These are phyloP conservation scores for Pangasius sanitwongsei DNA, from an alignment of 2,797 vertebrate genomes.

Conservation along the genomic window DNA sequence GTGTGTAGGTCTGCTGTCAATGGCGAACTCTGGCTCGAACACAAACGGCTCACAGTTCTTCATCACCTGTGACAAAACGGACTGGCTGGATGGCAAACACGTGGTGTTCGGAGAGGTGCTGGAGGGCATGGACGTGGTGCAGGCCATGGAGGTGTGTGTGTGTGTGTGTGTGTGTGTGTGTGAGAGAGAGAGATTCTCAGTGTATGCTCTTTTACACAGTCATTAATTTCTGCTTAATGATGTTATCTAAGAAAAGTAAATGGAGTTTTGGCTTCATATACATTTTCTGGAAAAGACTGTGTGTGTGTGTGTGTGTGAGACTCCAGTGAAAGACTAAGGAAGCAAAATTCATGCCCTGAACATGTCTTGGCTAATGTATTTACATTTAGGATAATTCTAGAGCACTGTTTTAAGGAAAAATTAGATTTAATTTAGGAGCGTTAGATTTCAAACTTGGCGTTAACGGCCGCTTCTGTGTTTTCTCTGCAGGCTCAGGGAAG, in stretches of 20 bases:
- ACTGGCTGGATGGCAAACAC: slow-evolving; percentile 94
- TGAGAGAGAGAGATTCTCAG: neutral
- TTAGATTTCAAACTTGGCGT: neutral
- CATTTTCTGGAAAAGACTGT: neutral
- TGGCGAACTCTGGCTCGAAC: slow-evolving; percentile 92
- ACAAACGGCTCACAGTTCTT: slow-evolving; percentile 95
- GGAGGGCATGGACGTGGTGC: slow-evolving; percentile 91
- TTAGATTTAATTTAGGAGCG: neutral
- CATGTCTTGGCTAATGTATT: neutral
- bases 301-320: no score
- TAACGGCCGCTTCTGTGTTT: neutral
- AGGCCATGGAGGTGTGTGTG: slow-evolving; percentile 85
- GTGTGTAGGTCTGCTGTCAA: slow-evolving; percentile 83
- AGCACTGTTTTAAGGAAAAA: neutral
- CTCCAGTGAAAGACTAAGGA: neutral
- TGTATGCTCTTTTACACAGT: neutral
- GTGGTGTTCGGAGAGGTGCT: slow-evolving; percentile 95
- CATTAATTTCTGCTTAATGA: neutral
- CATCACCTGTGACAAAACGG: slow-evolving; percentile 90
- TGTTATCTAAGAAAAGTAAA: neutral
- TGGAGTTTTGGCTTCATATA: neutral
- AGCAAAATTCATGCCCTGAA: neutral
- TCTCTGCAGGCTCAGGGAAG: slow-evolving; percentile 84
- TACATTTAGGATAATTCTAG: neutral
- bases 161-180: no score